Base-by-base conservation (phyloP, 92 coral and sea anemone genomes). In the Phenganax marumi region DNA sequence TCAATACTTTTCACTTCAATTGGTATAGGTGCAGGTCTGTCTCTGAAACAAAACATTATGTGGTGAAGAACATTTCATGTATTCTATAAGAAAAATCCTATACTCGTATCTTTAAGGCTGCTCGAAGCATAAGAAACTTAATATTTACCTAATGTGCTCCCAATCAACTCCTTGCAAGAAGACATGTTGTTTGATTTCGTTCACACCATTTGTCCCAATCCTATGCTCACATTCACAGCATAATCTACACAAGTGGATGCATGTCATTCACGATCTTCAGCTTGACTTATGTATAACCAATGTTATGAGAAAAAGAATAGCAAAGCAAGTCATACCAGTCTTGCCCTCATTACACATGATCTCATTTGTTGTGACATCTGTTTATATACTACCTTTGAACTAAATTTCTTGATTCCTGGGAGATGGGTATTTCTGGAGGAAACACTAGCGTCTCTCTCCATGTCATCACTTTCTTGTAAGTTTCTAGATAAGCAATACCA, bases 351-450 rank as follows among this genome's bases (percentile, higher is more conserved):
- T 14, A 18, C 19, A 56, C 18, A 56, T 11, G 18, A 16, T 52
- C 2, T 52, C 7, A 49, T 52, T 58, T 57, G 22, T 47, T 3
- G 48, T 17, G 13, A 26, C 1, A 11, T 24, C 1, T 10, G 23
- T 51, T 50, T 18, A 17, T 22, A 50, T 11, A 77, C 12, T 79
- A 91, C 98, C 93, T 92, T 79, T 92, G 89, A 87, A 94, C 89
- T 19, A 92, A 79, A 80, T 90, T 86, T 73, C 93, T 88, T 50
- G 97, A 90, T 84, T 89, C 91, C 63, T 92, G 91, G 9, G 98
- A 94, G 70, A 94, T 94, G 7, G 98, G 98, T 93, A 94, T 94
- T 81, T 94, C 98, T 47, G 97, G 95, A 3, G 98, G 98, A 58
- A 94, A 94, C 13, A 92, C 89, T 19, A 94, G 91, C 12, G 95